Percentiles rank a stretch among this genome's conserved stretches.
These are phyloP conservation scores for Phylloscopus trochiloides DNA, from an alignment of 2,113 vertebrate genomes.

Conservation along the genomic window DNA sequence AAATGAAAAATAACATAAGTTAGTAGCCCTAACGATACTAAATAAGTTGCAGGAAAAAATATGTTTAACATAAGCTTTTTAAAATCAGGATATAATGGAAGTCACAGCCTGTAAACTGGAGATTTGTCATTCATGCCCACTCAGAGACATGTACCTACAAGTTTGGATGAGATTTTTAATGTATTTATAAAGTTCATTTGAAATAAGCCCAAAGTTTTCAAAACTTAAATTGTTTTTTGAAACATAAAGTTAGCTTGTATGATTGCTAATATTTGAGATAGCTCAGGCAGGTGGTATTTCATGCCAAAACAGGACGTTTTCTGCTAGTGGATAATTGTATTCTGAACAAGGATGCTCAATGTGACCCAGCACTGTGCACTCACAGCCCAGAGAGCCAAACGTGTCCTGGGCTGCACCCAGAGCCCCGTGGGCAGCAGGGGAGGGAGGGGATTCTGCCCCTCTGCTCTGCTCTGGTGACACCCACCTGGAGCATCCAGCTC, in stretches of 20 bases:
- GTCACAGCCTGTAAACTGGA: background rate
- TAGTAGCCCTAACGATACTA: background rate
- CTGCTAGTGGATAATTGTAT: background rate
- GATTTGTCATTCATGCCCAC: background rate
- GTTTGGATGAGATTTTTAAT: background rate
- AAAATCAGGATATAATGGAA: background rate
- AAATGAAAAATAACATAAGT: slow-evolving; percentile 2
- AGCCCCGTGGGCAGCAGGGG: background rate
- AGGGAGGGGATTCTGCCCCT: background rate
- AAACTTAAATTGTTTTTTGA: background rate
- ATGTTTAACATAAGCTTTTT: background rate
- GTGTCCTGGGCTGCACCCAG: background rate
- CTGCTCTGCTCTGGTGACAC: background rate
- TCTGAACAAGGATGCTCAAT: background rate
- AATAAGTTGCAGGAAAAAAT: background rate
- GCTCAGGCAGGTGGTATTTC: background rate
- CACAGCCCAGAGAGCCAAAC: background rate
- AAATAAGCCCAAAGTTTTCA: background rate
- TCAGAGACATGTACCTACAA: background rate
- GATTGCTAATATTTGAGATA: background rate
- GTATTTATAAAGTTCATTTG: background rate
- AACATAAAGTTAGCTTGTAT: background rate
- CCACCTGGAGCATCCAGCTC: background rate
- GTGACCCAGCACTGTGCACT: background rate
- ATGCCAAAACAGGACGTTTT: background rate